Percentiles rank a stretch among this genome's conserved stretches.
Evolutionary conservation across 2,888 invertebrate genomes (phyloP).

Genomic region (Flexamia atlantica): DNA sequence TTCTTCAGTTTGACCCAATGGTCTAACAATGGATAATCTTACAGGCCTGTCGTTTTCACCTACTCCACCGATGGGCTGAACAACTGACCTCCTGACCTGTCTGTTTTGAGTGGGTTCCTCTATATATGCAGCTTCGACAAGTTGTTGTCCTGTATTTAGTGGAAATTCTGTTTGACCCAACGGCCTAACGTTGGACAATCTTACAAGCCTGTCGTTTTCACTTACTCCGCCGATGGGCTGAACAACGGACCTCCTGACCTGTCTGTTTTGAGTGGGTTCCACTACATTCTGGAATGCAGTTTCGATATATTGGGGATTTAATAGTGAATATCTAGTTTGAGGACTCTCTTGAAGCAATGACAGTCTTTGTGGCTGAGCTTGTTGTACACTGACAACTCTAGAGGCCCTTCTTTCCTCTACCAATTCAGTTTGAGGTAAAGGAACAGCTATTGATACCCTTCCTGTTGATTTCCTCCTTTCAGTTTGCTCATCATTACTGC

Average conservation of each 20-base stretch:
- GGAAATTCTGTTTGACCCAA: not conserved
- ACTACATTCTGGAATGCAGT: not conserved
- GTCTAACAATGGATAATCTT: not conserved
- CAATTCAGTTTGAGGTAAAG: not conserved
- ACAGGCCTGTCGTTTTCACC: not conserved
- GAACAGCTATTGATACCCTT: not conserved
- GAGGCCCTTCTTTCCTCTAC: not conserved
- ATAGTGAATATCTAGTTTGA: not conserved
- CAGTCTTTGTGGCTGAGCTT: not conserved
- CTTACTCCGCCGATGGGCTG: not conserved
- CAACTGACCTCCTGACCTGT: not conserved
- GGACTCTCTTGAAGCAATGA: not conserved
- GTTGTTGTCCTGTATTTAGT: not conserved
- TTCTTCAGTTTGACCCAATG: not conserved
- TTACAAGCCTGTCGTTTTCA: not conserved
- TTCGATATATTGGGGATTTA: not conserved
- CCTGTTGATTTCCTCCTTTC: not conserved
- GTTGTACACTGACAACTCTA: not conserved
- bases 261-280: not conserved
- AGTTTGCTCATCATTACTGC: not conserved
- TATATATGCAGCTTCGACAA: too few relatives aligned
- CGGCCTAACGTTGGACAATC: not conserved
- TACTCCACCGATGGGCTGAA: not conserved
- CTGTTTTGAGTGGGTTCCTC: too few relatives aligned
- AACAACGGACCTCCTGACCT: not conserved